Evolutionary conservation across 2,113 vertebrate species (phyloP), one percentile per base, ranked within the genome.

Genomic region (Cathartes aura): DNA sequence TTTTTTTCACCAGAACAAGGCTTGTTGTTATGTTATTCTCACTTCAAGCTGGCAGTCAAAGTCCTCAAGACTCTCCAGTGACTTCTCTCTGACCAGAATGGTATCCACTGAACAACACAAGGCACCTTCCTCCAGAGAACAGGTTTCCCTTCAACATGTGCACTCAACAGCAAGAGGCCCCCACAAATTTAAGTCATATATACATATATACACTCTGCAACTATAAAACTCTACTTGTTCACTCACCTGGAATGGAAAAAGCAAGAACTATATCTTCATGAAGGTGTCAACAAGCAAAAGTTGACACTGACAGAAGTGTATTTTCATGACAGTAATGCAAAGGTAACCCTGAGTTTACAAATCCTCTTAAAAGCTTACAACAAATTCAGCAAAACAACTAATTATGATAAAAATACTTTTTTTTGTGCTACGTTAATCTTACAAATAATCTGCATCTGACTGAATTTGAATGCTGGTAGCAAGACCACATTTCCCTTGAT

Each of bases 361-460:
- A 87, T 60, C 32, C 58, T 91, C 74, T 78, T 83, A 66, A 64
- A 93, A 90, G 58, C 58, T 94, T 88, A 67, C 18, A 74, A 68
- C 5, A 76, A 85, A 90, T 22, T 45, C 63, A 43, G 40, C 22
- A 67, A 76, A 87, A 71, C 59, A 80, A 62, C 32, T 52, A 7
- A 58, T n/a, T 62, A 22, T 15, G 26, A 71, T 56, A 93, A 81
- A 83, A 87, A 34, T 11, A 22, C 36, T 27, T 47, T 4, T 59
- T 40, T 45, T 21, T 50, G 24, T 60, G 45, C 59, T 72, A 62
- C 12, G 5, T 34, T 93, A 94, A 83, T 74, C 76, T 93, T 87
- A 87, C 87, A 95, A 95, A 96, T 89, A 94, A 94, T 81, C 78
- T 92, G 94, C 89, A 59, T 96, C 95, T 95, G 87, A 90, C 75